A percentile compares a stretch with the other conserved stretches of the same genome.
phyloP scores from a whole-genome alignment of 2,113 vertebrate species.

The Jaculus jaculus region DNA sequence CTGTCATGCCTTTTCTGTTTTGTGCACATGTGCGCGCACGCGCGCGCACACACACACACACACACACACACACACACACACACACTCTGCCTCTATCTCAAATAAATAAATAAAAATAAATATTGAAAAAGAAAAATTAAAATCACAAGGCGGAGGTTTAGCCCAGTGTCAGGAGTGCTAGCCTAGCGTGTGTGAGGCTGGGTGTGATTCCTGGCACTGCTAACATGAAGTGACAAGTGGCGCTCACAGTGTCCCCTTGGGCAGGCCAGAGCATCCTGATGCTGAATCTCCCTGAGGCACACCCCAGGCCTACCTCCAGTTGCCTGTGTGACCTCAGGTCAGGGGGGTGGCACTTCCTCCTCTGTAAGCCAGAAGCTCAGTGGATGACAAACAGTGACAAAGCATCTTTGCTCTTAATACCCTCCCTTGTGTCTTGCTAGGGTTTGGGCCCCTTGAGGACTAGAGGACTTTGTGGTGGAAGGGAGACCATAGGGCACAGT shows the following conservation, averaged over 20 bases:
- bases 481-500: neutral
- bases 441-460: neutral
- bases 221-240: neutral
- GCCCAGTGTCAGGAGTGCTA: too few relatives aligned
- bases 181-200: neutral
- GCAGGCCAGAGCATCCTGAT: rapidly evolving
- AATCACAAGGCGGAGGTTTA: too few relatives aligned
- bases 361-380: neutral
- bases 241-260: too few relatives aligned
- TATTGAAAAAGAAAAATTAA: too few relatives aligned
- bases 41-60: too few relatives aligned
- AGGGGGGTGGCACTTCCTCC: neutral
- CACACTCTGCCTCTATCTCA: too few relatives aligned
- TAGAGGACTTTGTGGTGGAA: neutral
- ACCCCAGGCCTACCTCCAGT: neutral
- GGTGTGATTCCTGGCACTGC: neutral
- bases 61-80: too few relatives aligned
- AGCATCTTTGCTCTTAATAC: neutral
- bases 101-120: too few relatives aligned
- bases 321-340: neutral
- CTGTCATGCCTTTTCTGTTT: too few relatives aligned
- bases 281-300: neutral
- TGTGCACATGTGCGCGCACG: too few relatives aligned
- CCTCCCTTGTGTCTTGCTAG: neutral
- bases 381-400: neutral